These are phyloP conservation scores for Lepus townsendii DNA, from an alignment of 2,797 vertebrate species.

Conservation along the genomic window DNA sequence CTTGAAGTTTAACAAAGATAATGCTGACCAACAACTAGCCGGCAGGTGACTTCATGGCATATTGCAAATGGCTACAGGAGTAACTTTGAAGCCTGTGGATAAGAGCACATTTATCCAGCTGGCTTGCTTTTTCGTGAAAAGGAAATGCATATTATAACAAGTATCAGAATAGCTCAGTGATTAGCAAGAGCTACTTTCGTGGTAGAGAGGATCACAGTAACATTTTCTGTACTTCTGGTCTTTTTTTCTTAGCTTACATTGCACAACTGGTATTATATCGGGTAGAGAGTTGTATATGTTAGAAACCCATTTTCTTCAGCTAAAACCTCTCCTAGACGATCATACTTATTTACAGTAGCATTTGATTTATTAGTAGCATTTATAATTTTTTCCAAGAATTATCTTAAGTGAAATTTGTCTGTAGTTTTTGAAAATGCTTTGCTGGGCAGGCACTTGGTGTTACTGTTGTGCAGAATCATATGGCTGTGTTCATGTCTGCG, in stretches of 20 bases:
- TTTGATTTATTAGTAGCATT: constrained; percentile 32
- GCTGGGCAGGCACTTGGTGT: neutral
- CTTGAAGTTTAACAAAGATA: constrained; percentile 38
- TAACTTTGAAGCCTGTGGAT: constrained; percentile 27
- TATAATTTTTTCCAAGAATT: neutral
- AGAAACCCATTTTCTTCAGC: constrained; percentile 8
- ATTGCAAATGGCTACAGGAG: constrained; percentile 14
- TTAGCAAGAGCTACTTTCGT: neutral
- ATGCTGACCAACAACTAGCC: neutral
- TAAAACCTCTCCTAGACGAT: neutral
- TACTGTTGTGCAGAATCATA: neutral
- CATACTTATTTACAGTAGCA: neutral
- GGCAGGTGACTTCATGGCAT: neutral
- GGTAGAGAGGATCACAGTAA: neutral
- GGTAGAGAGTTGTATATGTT: neutral
- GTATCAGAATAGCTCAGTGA: neutral
- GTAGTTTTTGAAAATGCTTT: neutral
- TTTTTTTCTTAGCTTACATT: neutral
- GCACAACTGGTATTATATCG: neutral
- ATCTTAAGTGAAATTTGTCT: neutral
- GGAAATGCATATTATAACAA: constrained; percentile 39
- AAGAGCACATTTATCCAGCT: neutral
- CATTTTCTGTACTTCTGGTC: neutral
- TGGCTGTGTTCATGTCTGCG: neutral
- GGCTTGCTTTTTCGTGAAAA: neutral